Conservation (phyloP, 2,888 invertebrate species). For the Drosophila lacicola region DNA sequence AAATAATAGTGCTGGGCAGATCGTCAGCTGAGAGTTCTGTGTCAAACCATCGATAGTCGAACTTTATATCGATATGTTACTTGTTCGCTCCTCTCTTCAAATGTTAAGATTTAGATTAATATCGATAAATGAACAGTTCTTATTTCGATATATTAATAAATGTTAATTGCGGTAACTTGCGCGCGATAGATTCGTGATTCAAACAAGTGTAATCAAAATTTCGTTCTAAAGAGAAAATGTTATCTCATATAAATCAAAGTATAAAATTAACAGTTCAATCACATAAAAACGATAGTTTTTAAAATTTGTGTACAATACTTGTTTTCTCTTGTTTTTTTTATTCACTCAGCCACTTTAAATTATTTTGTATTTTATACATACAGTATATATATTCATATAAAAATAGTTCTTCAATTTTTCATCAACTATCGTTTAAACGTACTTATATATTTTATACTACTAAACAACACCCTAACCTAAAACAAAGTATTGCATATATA, state of each 20-base stretch:
- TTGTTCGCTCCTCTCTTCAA: neutral
- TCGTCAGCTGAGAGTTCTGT: conserved; percentile 45
- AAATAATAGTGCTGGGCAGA: conserved; percentile 51
- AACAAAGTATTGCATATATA: conserved; percentile 69
- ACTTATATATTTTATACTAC: conserved; percentile 38
- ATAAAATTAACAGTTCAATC: too few species aligned
- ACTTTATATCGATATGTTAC: conserved; percentile 1
- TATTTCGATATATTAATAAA: neutral
- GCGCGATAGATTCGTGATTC: neutral
- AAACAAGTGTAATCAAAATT: neutral
- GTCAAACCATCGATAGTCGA: conserved; percentile 4
- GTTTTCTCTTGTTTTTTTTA: conserved; percentile 50
- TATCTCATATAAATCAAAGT: neutral
- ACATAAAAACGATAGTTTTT: neutral
- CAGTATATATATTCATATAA: conserved; percentile 59
- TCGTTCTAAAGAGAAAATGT: too few species aligned
- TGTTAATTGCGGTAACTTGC: neutral
- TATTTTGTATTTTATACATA: conserved; percentile 65
- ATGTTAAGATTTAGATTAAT: neutral
- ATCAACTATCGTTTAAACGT: conserved; percentile 52
- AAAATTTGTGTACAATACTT: conserved; percentile 4
- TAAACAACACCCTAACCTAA: conserved; percentile 78
- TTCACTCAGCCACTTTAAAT: conserved; percentile 75
- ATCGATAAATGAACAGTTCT: neutral
- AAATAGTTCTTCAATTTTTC: conserved; percentile 63